Evolutionary conservation across 2,113 vertebrate genomes (phyloP).

Genomic region (Dissostichus mawsoni): DNA sequence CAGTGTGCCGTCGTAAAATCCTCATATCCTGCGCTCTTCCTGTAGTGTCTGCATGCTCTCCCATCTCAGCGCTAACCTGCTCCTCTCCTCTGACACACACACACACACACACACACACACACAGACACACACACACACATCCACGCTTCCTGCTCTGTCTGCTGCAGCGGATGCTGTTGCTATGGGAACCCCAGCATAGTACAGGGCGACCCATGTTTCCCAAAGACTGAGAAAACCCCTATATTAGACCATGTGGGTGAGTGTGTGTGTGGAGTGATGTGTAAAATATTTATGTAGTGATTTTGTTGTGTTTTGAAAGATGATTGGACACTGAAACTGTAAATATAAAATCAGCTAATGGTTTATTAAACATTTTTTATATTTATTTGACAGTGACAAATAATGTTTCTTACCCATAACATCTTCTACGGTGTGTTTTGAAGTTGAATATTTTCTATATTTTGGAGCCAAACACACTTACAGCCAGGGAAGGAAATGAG

Average conservation of each 20-base stretch:
- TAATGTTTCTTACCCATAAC: not conserved
- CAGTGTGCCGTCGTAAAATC: conserved; percentile 54
- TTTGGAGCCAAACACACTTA: not conserved
- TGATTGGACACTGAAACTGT: not conserved
- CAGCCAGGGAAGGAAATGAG: no score
- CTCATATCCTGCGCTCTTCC: conserved; percentile 59
- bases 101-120: conserved; percentile 62
- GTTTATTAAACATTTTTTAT: not conserved
- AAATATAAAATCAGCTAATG: not conserved
- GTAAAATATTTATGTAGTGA: not conserved
- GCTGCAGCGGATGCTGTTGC: conserved; percentile 84
- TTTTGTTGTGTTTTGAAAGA: not conserved
- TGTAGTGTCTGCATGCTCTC: conserved; percentile 61
- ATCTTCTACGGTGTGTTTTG: not conserved
- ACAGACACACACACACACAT: conserved; percentile 41
- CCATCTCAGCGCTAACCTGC: conserved; percentile 78
- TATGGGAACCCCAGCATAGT: conserved; percentile 86
- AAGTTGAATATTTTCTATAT: not conserved
- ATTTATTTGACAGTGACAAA: not conserved
- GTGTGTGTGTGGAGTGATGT: not conserved
- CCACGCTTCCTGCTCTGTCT: conserved; percentile 79
- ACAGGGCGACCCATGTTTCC: conserved; percentile 79
- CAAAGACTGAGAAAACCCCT: conserved; percentile 71
- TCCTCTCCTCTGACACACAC: conserved; percentile 61
- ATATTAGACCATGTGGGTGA: conserved; percentile 50